Conservation (phyloP, 2,113 vertebrate genomes). For the Indicator indicator region DNA sequence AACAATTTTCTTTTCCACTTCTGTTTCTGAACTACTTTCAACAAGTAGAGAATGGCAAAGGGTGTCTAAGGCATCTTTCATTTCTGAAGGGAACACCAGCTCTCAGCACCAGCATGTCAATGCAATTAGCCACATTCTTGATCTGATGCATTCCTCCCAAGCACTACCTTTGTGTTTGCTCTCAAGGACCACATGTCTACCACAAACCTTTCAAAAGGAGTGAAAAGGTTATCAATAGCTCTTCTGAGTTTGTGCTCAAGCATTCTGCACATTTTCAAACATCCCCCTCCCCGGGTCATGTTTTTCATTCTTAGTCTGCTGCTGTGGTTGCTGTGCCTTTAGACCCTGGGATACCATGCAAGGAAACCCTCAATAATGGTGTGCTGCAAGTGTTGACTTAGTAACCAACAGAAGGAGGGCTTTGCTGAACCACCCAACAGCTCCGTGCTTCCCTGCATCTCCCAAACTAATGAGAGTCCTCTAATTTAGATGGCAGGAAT, state of each 20-base stretch:
- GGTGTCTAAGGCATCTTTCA: background rate
- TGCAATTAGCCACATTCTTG: background rate
- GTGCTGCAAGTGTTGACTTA: background rate
- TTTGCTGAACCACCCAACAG: constrained; percentile 40
- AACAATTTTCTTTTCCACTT: background rate
- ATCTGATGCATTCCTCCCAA: background rate
- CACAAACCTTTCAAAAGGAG: constrained; percentile 32
- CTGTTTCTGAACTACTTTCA: background rate
- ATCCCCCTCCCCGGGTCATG: background rate
- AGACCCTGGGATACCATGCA: background rate
- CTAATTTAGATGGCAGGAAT: constrained; percentile 37
- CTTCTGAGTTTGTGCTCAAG: background rate
- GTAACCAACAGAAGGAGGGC: background rate
- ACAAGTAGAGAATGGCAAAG: background rate
- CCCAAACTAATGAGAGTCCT: constrained; percentile 35
- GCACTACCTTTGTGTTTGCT: background rate
- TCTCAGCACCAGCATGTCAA: constrained; percentile 27
- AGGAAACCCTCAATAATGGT: background rate
- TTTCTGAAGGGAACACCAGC: constrained; percentile 11
- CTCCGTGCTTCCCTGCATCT: constrained; percentile 7
- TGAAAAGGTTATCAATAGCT: constrained; percentile 44
- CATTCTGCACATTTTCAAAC: background rate
- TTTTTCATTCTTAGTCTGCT: background rate
- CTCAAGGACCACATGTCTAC: background rate
- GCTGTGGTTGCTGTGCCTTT: background rate